Evolutionary conservation across 1,140 invertebrate species (phyloP).

Genomic region (Paraescarpia echinospica): DNA sequence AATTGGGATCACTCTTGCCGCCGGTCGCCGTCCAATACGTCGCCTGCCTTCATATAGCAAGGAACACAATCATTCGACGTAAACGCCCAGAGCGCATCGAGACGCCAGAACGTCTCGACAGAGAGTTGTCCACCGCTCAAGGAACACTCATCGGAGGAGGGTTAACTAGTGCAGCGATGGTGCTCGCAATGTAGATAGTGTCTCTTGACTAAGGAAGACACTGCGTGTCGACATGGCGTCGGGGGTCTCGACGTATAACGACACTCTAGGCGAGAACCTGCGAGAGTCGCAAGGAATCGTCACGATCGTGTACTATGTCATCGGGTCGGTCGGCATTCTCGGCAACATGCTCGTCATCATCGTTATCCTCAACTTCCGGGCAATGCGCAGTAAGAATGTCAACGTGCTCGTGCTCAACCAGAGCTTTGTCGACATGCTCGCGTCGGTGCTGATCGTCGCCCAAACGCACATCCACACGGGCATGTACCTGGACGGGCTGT

Average conservation of each 20-base stretch:
- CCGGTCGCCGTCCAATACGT: too few relatives aligned
- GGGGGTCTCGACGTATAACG: neutral
- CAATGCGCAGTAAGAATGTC: slow-evolving; percentile 15
- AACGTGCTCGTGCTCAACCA: slow-evolving; percentile 21
- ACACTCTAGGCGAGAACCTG: neutral
- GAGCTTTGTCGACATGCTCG: slow-evolving; percentile 23
- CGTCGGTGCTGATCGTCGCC: slow-evolving; percentile 23
- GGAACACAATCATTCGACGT: too few relatives aligned
- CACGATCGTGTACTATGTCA: slow-evolving; percentile 10
- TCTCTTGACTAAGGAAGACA: neutral
- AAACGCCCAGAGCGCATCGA: too few relatives aligned
- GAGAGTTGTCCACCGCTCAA: too few relatives aligned
- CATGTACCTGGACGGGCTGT: neutral
- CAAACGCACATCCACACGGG: slow-evolving; percentile 15
- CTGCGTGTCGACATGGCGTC: neutral
- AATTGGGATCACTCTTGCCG: too few relatives aligned
- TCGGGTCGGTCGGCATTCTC: slow-evolving; percentile 21
- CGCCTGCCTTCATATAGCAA: too few relatives aligned
- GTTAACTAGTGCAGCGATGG: too few relatives aligned
- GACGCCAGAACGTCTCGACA: too few relatives aligned
- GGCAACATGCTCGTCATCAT: slow-evolving; percentile 23
- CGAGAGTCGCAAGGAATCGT: neutral
- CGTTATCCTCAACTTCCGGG: slow-evolving; percentile 17
- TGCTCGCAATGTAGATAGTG: neutral
- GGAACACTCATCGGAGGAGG: too few relatives aligned